These are phyloP conservation scores for Apamea sordens DNA, from an alignment of 2,888 invertebrate genomes.

Conservation along the genomic window DNA sequence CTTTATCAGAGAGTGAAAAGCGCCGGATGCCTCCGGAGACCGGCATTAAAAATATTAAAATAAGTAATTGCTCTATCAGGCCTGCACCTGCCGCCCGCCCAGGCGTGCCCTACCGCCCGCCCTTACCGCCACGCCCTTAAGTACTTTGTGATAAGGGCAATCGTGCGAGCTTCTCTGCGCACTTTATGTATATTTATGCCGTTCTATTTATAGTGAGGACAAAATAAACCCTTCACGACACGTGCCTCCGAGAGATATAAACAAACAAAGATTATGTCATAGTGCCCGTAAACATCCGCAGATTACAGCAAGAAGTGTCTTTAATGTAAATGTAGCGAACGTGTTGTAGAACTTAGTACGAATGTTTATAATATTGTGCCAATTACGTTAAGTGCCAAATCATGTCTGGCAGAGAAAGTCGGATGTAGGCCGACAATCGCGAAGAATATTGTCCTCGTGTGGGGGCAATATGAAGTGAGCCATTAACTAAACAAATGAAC, in stretches of 20 bases:
- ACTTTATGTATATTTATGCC: conserved; percentile 68
- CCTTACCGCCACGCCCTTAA: conserved; percentile 74
- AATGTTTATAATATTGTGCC: conserved; percentile 64
- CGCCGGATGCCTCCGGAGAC: conserved; percentile 74
- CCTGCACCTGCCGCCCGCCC: conserved; percentile 84
- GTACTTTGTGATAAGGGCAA: conserved; percentile 81
- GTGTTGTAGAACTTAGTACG: conserved; percentile 51
- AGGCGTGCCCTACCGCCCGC: conserved; percentile 67
- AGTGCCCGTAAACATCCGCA: conserved; percentile 45
- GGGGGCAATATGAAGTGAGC: conserved; percentile 66
- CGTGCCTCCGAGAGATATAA: conserved; percentile 61
- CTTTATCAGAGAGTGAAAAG: conserved; percentile 78
- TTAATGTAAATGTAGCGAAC: conserved; percentile 42
- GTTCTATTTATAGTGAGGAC: conserved; percentile 66
- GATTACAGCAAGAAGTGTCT: conserved; percentile 48
- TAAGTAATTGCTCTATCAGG: conserved; percentile 87
- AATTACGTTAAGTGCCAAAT: conserved; percentile 84
- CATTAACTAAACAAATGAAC: conserved; percentile 66
- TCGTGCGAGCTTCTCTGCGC: conserved; percentile 71
- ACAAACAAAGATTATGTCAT: conserved; percentile 51
- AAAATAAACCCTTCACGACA: conserved; percentile 65
- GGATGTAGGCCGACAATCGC: conserved; percentile 72
- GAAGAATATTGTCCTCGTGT: conserved; percentile 69
- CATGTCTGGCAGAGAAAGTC: conserved; percentile 78
- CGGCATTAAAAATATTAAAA: conserved; percentile 87